phyloP scores from a whole-genome alignment of 2,113 vertebrate genomes.

The Gallinago jamesoni region DNA sequence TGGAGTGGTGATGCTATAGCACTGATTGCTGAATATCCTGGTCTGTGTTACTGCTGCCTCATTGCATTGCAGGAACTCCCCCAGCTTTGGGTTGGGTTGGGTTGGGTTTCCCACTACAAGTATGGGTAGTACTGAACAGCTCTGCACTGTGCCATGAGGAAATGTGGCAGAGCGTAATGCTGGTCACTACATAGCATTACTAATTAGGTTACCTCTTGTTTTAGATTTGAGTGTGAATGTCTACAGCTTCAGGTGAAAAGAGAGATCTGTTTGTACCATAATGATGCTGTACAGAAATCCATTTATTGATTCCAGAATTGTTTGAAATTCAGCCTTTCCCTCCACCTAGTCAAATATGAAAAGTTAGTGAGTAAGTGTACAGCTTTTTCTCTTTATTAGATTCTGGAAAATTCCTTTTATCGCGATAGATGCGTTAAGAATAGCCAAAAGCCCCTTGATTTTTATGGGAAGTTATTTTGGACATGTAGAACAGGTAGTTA shows the following conservation, averaged over 20 bases:
- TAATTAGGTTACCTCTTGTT: not conserved
- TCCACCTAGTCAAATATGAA: not conserved
- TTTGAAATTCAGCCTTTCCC: not conserved
- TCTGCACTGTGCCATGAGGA: not conserved
- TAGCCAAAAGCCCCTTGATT: not conserved
- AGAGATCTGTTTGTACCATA: not conserved
- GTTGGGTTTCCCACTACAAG: not conserved
- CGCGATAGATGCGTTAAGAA: not conserved
- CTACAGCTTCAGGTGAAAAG: not conserved
- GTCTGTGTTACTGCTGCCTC: not conserved
- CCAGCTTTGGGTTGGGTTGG: not conserved
- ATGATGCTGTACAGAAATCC: not conserved
- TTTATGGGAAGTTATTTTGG: not conserved
- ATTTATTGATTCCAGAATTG: too few relatives aligned
- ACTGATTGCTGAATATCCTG: not conserved
- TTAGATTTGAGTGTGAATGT: not conserved
- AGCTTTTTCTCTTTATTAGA: not conserved
- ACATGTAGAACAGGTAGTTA: not conserved
- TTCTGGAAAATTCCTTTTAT: not conserved
- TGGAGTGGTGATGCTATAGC: not conserved
- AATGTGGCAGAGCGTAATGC: not conserved
- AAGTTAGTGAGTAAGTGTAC: not conserved
- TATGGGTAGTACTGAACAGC: not conserved
- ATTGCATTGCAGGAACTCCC: not conserved
- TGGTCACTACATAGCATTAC: not conserved